Evolutionary conservation across 53 echinoderm and acorn worm genomes (phyloP).

Genomic region (Echinometra lucunter): DNA sequence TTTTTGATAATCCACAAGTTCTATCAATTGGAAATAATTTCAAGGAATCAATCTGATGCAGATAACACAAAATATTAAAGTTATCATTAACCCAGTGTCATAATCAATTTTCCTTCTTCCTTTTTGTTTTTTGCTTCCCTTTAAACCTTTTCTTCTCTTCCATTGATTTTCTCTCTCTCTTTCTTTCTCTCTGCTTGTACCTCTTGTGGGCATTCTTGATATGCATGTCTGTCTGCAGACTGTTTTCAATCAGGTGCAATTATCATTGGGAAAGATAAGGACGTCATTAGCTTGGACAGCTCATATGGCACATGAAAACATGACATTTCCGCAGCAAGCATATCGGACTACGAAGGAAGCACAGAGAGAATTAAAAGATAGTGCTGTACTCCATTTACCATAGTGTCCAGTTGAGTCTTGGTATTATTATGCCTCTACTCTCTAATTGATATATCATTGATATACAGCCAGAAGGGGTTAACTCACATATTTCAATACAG

Average conservation of each 20-base stretch:
- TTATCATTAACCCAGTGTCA: too few relatives aligned
- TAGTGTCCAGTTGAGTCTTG: too few relatives aligned
- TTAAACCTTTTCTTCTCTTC: background rate
- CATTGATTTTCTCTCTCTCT: background rate
- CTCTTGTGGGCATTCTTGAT: background rate
- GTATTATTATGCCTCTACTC: too few relatives aligned
- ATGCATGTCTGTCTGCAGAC: background rate
- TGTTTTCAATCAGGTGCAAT: conserved; percentile 52
- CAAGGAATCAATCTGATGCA: too few relatives aligned
- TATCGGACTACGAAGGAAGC: background rate
- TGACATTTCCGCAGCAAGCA: conserved; percentile 18
- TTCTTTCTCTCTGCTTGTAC: background rate
- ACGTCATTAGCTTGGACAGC: conserved; percentile 58
- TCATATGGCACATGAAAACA: conserved; percentile 44
- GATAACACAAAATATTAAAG: too few relatives aligned
- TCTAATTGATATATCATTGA: too few relatives aligned
- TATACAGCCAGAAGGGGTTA: too few relatives aligned
- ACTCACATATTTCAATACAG: too few relatives aligned
- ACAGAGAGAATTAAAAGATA: background rate
- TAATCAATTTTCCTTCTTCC: background rate
- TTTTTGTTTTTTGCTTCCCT: background rate
- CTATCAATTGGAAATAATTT: too few relatives aligned
- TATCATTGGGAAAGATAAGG: conserved; percentile 27
- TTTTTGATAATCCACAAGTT: too few relatives aligned
- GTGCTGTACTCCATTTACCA: too few relatives aligned